Conservation (phyloP, 2,888 invertebrate species). For the Dioctria rufipes region DNA sequence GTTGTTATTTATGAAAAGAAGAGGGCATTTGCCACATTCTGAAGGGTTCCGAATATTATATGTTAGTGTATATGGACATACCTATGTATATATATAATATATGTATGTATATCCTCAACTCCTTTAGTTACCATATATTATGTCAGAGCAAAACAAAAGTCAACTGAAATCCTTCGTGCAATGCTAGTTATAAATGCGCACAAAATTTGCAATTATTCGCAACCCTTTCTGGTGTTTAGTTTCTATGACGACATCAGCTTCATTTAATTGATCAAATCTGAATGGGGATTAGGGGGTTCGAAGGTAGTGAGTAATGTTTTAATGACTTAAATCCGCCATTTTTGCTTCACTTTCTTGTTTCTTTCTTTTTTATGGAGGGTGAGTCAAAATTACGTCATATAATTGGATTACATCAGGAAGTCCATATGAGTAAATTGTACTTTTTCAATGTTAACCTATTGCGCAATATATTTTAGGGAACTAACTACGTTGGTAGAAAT, state of each 20-base stretch:
- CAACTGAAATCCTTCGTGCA: slow-evolving; percentile 20
- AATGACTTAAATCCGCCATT: slow-evolving; percentile 43
- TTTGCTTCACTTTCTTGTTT: slow-evolving; percentile 11
- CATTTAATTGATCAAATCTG: slow-evolving; percentile 46
- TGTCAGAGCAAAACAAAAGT: slow-evolving; percentile 28
- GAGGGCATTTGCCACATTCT: no score
- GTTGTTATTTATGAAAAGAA: slow-evolving; percentile 11
- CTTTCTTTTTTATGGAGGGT: no score
- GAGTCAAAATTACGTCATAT: no score
- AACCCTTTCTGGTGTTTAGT: slow-evolving; percentile 29
- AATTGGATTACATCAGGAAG: no score
- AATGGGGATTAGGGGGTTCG: slow-evolving; percentile 22
- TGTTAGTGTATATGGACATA: neutral
- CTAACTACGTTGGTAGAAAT: no score
- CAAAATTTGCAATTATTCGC: slow-evolving; percentile 41
- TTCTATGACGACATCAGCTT: slow-evolving; percentile 33
- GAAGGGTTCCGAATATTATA: neutral
- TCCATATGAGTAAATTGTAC: no score
- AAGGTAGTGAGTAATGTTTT: slow-evolving; percentile 29
- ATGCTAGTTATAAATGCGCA: neutral
- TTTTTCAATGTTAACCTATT: no score
- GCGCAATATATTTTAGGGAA: no score
- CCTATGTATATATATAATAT: neutral
- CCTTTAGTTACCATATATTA: neutral
- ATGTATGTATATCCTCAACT: neutral